phyloP scores from a whole-genome alignment of 1,140 invertebrate genomes.

The Steinernema feltiae region DNA sequence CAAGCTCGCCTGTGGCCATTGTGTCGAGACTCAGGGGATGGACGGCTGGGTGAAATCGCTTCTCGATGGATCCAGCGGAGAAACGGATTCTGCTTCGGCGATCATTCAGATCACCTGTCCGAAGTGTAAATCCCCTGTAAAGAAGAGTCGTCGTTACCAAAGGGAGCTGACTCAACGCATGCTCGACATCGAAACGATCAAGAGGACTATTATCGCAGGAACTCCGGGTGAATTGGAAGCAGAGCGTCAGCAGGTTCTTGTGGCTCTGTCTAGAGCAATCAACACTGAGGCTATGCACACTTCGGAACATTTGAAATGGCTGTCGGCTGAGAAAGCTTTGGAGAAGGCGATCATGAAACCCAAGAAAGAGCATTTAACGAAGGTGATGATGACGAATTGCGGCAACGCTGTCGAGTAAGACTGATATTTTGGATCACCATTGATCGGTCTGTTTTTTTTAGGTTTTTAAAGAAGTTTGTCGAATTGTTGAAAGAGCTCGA shows the following conservation, averaged over 20 bases:
- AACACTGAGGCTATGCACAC: not conserved
- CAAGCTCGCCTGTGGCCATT: not conserved
- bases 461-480: no score
- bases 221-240: not conserved
- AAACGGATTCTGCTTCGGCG: not conserved
- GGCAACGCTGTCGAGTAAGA: no score
- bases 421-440: no score
- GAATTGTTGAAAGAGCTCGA: no score
- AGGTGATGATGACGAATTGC: no score
- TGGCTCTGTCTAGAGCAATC: not conserved
- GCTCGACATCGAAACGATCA: not conserved
- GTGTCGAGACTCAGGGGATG: not conserved
- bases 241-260: not conserved
- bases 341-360: no score
- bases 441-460: no score
- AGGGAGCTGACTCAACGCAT: not conserved
- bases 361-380: no score
- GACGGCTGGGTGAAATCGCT: not conserved
- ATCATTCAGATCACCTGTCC: not conserved
- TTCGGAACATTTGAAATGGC: no score
- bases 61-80: not conserved
- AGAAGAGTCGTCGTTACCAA: not conserved
- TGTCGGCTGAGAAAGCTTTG: no score
- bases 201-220: not conserved
- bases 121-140: not conserved